These are phyloP conservation scores for Pterocles burchelli DNA, from an alignment of 2,113 vertebrate genomes.

Conservation along the genomic window DNA sequence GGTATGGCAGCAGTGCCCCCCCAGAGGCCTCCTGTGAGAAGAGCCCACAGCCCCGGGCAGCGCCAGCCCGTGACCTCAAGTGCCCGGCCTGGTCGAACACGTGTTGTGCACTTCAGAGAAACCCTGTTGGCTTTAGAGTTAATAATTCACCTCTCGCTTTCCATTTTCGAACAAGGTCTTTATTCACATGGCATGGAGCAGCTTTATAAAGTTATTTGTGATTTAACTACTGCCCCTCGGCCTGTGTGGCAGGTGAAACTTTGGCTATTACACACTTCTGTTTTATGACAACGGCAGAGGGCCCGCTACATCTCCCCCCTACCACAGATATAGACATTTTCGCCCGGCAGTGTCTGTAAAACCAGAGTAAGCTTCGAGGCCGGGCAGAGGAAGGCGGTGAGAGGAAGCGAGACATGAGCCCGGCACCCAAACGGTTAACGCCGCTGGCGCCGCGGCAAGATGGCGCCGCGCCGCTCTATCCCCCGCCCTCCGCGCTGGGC, in stretches of 20 bases:
- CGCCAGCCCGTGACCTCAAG: rapidly evolving
- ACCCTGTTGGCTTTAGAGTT: not conserved
- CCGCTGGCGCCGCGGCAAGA: not conserved
- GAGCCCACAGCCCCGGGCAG: rapidly evolving
- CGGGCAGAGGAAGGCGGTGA: rapidly evolving
- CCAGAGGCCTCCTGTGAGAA: not conserved
- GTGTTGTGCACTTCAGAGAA: rapidly evolving
- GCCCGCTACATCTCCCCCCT: rapidly evolving
- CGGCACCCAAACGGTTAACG: not conserved
- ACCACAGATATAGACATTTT: rapidly evolving
- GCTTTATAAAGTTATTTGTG: not conserved
- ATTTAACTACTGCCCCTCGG: not conserved
- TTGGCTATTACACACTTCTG: rapidly evolving
- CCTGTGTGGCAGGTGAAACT: rapidly evolving
- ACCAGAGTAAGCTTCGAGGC: rapidly evolving
- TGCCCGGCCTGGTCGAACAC: rapidly evolving
- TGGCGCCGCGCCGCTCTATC: not conserved
- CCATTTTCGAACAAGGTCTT: not conserved
- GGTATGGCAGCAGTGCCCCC: rapidly evolving
- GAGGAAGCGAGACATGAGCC: rapidly evolving
- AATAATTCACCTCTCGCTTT: not conserved
- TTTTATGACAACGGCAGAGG: rapidly evolving
- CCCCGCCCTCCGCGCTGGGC: not conserved
- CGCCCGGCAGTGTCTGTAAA: rapidly evolving
- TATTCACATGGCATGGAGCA: not conserved